Conservation (phyloP, 2,113 vertebrate species). For the Micromys minutus region DNA sequence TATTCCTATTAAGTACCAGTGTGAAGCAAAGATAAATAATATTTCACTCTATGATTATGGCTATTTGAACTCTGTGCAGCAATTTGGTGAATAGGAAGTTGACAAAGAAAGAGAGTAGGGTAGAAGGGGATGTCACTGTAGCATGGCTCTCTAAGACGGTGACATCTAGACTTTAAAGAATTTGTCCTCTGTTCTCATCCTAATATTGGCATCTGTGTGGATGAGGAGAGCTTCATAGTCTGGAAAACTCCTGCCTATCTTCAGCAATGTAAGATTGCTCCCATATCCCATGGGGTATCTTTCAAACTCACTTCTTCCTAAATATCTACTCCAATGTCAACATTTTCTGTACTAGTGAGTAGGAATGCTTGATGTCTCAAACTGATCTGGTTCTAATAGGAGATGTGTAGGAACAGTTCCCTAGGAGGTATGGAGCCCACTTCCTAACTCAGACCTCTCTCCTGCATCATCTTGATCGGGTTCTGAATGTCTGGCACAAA, state of each 20-base stretch:
- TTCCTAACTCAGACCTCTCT: not conserved
- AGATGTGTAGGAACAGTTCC: not conserved
- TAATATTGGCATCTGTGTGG: not conserved
- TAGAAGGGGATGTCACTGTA: not conserved
- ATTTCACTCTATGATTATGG: not conserved
- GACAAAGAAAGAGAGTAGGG: not conserved
- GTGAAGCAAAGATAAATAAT: not conserved
- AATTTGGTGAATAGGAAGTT: not conserved
- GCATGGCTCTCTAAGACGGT: not conserved
- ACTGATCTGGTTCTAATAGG: not conserved
- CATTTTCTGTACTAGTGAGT: not conserved
- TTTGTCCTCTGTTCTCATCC: too few relatives aligned
- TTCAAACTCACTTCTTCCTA: too few relatives aligned
- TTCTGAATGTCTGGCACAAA: not conserved
- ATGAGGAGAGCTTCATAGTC: not conserved
- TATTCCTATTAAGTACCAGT: not conserved
- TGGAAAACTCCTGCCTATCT: not conserved
- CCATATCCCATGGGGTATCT: not conserved
- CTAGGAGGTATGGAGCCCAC: not conserved
- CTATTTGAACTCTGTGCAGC: not conserved
- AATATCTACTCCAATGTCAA: not conserved
- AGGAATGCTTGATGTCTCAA: not conserved
- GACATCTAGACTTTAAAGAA: not conserved
- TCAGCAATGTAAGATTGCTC: not conserved
- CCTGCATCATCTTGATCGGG: not conserved